Conservation (phyloP, 2,888 invertebrate genomes). For the Punctoribates punctum region DNA sequence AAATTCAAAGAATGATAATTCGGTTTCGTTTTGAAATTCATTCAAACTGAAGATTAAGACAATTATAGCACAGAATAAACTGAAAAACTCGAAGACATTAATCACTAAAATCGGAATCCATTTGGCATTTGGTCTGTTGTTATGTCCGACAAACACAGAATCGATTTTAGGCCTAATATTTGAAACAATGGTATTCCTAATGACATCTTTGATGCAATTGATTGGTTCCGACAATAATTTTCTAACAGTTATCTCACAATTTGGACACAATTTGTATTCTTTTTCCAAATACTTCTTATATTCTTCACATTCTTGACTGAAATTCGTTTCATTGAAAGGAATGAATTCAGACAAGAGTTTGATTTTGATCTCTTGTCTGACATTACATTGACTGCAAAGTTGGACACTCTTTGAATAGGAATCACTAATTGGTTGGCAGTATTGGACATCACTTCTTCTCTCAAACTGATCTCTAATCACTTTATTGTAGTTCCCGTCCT, state of each 20-base stretch:
- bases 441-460: not conserved
- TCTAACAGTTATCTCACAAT: constrained; percentile 1
- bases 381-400: constrained; percentile 38
- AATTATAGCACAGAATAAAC: not conserved
- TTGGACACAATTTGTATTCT: constrained; percentile 32
- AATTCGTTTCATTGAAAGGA: constrained; percentile 40
- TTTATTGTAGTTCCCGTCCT: constrained; percentile 21
- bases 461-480: not conserved
- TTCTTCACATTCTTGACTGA: constrained; percentile 36
- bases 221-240: constrained; percentile 22
- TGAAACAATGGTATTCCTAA: not conserved
- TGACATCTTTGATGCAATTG: not conserved
- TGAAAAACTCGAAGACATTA: not conserved
- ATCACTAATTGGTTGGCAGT: not conserved
- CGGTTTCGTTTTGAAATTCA: not conserved
- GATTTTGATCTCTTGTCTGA: constrained; percentile 38
- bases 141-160: constrained; percentile 11
- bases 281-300: constrained; percentile 36
- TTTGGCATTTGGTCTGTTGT: not conserved
- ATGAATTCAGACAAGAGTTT: constrained; percentile 38
- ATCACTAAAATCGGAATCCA: not conserved
- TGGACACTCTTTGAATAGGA: not conserved
- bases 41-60: not conserved
- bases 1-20: not conserved
- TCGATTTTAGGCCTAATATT: not conserved